Base-by-base conservation (phyloP, 64 coral and sea anemone species). In the Cladopsammia gracilis region DNA sequence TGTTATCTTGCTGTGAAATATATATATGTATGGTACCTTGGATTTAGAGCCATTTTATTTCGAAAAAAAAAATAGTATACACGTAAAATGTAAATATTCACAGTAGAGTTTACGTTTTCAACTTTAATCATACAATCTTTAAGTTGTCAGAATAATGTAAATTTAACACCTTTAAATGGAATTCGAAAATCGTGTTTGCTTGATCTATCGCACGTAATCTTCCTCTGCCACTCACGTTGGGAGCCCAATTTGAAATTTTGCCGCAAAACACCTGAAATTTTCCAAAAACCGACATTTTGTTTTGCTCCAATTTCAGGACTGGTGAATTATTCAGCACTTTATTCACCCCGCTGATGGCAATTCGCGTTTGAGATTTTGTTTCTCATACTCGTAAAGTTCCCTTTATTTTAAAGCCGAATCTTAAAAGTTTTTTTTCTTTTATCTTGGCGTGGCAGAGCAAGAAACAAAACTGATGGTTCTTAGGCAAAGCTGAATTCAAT, bases 301-400 rank as follows among this genome's bases (percentile, higher is more conserved):
- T 61, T 61, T 44, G 3, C 46, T 12, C 45, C 19, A 84, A 84
- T 68, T 79, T 58, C 56, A 5, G 13, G 13, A 42, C 13, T 25
- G 11, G 16, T 84, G 68, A 49, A 68, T 84, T 84, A 68, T 84
- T 67, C 46, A 49, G 46, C 7, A 68, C 18, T 51, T 84, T 68
- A 62, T 10, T 68, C 79, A 64, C 18, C 24, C 58, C 3, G 7
- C 45, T 8, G 20, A n/a, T 67, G 60, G n/a, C 3, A 60, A 9
- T 46, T 84, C 42, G 10, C 1, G 43, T 59, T 61, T 62, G 18
- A 42, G 34, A 64, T 84, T 84, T 84, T 43, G 44, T 6, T 18
- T 49, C 16, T 50, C 10, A 15, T 22, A 24, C 10, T 16, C 11
- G 3, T 73, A 77, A 10, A 3, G 8, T 0, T 12, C 19, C 53